phyloP scores from a whole-genome alignment of 2,113 vertebrate species.

The Himantopus leucocephalus region DNA sequence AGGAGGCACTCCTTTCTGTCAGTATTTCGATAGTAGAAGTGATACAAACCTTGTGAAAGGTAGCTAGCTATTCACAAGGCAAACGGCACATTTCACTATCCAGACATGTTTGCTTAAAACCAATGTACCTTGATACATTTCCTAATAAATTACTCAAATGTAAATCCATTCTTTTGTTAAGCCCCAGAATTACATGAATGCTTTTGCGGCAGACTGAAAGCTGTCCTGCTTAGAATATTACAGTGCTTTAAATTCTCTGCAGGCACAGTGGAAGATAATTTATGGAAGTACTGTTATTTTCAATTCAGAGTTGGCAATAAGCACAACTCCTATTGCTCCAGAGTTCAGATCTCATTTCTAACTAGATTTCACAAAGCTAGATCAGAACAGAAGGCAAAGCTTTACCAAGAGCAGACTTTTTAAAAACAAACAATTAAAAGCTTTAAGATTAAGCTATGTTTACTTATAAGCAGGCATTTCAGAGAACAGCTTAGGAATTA shows the following conservation, averaged over 20 bases:
- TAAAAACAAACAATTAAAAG: neutral
- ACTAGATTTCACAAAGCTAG: neutral
- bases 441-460: neutral
- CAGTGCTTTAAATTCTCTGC: neutral
- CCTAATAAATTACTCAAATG: neutral
- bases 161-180: neutral
- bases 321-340: neutral
- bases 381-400: neutral
- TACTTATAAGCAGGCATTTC: neutral
- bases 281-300: neutral
- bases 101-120: neutral
- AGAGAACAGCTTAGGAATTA: neutral
- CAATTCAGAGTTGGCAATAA: neutral
- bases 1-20: neutral
- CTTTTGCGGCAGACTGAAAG: neutral
- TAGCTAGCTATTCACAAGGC: neutral
- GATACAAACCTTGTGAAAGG: neutral
- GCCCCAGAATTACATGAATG: neutral
- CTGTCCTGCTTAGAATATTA: neutral
- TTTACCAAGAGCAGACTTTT: neutral
- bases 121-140: neutral
- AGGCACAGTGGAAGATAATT: neutral
- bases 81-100: neutral
- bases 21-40: neutral
- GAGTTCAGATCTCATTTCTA: neutral